Evolutionary conservation across 2,113 vertebrate species (phyloP), one percentile per base, ranked within the genome.

Genomic region (Cephalopholis sonnerati): DNA sequence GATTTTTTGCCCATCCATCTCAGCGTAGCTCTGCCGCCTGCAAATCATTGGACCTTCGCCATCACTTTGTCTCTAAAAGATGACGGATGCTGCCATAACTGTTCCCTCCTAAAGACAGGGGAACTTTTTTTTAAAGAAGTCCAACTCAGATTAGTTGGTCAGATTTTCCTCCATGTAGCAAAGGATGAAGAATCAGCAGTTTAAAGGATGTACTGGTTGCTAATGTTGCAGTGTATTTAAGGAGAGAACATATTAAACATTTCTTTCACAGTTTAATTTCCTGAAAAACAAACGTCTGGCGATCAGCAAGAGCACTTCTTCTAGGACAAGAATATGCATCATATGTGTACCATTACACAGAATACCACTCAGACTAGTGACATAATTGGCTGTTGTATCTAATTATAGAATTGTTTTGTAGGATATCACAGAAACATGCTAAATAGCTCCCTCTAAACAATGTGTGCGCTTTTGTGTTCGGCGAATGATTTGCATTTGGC

Each of bases 401-500:
- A 44, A 44, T 11, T 44, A 44, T 61, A 2, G 54, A 46, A 83
- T 16, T 2, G 5, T 55, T 63, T 66, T 74, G 53, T 81, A 16
- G 0, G 24, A 48, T 84, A 81, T 68, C 48, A 1, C 61, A 74
- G 74, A 54, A 86, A 87, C 77, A 78, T 67, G 20, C 82, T 54
- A 46, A 87, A 79, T 72, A 77, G 77, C 63, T 84, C 62, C 85
- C 73, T 55, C 44, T 27, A 55, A 77, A 88, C 88, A 90, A 80
- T 62, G 41, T 20, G 51, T 24, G 62, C 3, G 6, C 74, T 71
- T 73, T 81, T 83, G 81, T 84, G 74, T 87, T 62, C 86, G 50
- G 50, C 61, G 20, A 90, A 78, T 73, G 65, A 89, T 88, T 92
- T 89, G 65, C 84, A 86, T 91, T 86, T 83, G 67, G 69, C 74